A percentile compares a stretch with the other conserved stretches of the same genome.
These are phyloP conservation scores for Scrobipalpa atriplicella DNA, from an alignment of 2,888 invertebrate genomes.

Conservation along the genomic window DNA sequence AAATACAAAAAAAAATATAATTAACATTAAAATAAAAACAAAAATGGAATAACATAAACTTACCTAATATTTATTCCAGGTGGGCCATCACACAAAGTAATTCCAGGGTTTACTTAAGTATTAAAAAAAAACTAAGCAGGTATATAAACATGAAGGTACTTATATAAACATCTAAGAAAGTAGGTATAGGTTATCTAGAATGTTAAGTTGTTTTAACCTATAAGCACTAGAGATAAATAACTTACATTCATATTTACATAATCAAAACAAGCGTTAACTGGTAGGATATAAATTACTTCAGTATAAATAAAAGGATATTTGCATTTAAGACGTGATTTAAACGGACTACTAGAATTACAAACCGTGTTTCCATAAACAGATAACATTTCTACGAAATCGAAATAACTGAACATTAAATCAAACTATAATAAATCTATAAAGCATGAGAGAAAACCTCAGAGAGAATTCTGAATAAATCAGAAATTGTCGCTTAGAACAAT, in stretches of 20 bases:
- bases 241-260: slow-evolving; percentile 15
- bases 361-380: slow-evolving; percentile 6
- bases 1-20: too few relatives aligned
- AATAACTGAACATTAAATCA: not conserved
- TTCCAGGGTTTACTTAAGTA: not conserved
- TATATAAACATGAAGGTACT: too few relatives aligned
- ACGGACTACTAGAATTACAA: slow-evolving; percentile 4
- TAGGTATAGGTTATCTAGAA: not conserved
- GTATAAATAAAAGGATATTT: slow-evolving; percentile 5
- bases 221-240: slow-evolving; percentile 2
- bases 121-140: not conserved
- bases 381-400: not conserved
- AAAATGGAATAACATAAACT: too few relatives aligned
- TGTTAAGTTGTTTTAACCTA: slow-evolving; percentile 14
- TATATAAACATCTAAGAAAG: too few relatives aligned
- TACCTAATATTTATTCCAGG: too few relatives aligned
- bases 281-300: slow-evolving; percentile 13
- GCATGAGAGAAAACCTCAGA: too few relatives aligned
- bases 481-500: not conserved
- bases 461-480: too few relatives aligned
- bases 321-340: slow-evolving; percentile 1
- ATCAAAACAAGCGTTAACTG: slow-evolving; percentile 20
- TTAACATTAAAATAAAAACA: too few relatives aligned
- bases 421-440: not conserved
- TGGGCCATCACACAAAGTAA: too few relatives aligned